These are phyloP conservation scores for Pseudobourletiella spinata DNA, from an alignment of 1,140 invertebrate genomes.

Conservation along the genomic window DNA sequence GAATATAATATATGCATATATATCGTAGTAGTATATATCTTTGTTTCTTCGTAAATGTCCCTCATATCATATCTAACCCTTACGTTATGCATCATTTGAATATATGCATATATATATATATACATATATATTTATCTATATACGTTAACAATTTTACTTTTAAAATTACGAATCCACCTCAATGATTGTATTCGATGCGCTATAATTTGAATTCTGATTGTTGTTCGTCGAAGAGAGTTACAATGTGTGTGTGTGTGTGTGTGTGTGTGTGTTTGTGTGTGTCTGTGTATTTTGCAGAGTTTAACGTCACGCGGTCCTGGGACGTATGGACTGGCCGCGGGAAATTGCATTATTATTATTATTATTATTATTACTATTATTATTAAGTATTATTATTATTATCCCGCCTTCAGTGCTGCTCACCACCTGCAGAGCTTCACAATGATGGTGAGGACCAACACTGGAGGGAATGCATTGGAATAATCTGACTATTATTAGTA, in stretches of 20 bases:
- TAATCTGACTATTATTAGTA: not conserved
- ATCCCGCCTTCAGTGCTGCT: not conserved
- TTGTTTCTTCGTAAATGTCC: too few relatives aligned
- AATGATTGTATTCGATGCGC: constrained; percentile 12
- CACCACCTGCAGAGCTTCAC: too few relatives aligned
- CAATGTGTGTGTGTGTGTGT: too few relatives aligned
- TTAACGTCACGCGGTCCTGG: constrained; percentile 1
- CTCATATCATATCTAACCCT: too few relatives aligned
- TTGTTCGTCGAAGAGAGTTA: not conserved
- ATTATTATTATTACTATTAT: not conserved
- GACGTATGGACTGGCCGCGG: constrained; percentile 5
- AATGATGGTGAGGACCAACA: not conserved
- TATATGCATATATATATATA: too few relatives aligned
- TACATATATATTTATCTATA: too few relatives aligned
- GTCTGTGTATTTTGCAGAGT: too few relatives aligned
- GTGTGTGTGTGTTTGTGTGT: too few relatives aligned
- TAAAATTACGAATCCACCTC: not conserved
- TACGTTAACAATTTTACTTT: not conserved
- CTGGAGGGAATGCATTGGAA: not conserved
- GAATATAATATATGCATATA: too few relatives aligned
- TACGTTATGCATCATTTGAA: too few relatives aligned
- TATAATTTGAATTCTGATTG: not conserved
- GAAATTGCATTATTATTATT: not conserved
- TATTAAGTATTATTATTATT: too few relatives aligned
- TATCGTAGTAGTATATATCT: too few relatives aligned